Conservation (phyloP, 2,888 invertebrate genomes). For the Exephanes ischioxanthus region DNA sequence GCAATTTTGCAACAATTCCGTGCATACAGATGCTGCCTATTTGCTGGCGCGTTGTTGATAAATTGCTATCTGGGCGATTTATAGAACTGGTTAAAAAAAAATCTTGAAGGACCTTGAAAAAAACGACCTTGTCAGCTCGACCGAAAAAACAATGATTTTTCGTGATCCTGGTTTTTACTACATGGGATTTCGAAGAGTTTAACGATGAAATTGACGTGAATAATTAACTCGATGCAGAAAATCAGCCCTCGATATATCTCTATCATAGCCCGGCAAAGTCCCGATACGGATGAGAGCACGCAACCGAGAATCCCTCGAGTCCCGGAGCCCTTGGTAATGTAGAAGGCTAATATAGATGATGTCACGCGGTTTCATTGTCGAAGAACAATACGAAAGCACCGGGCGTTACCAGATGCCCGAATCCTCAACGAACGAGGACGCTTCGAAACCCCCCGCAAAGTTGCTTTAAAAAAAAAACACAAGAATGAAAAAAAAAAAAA, state of each 20-base stretch:
- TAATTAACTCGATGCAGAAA: not conserved
- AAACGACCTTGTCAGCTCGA: too few relatives aligned
- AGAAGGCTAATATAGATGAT: slow-evolving; percentile 80
- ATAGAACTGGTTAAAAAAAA: too few relatives aligned
- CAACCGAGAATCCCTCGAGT: slow-evolving; percentile 8
- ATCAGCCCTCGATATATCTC: not conserved
- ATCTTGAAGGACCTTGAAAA: too few relatives aligned
- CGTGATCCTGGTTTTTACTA: too few relatives aligned
- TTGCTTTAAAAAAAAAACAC: not conserved
- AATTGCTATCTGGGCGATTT: too few relatives aligned
- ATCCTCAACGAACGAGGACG: slow-evolving; percentile 12
- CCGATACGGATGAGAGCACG: not conserved
- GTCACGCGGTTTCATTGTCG: slow-evolving; percentile 76
- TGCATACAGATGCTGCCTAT: too few relatives aligned
- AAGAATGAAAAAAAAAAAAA: not conserved
- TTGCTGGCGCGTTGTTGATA: too few relatives aligned
- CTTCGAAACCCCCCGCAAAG: slow-evolving; percentile 12
- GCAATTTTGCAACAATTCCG: too few relatives aligned
- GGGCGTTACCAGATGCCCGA: slow-evolving; percentile 67
- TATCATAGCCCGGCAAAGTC: not conserved
- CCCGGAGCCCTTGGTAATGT: slow-evolving; percentile 71
- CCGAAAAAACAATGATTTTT: too few relatives aligned
- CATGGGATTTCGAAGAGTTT: too few relatives aligned
- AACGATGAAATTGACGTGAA: too few relatives aligned
- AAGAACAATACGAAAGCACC: slow-evolving; percentile 67